Percentiles rank a stretch among this genome's conserved stretches.
Conservation (phyloP, 1,140 invertebrate species). For the Zelostemma sp. region DNA sequence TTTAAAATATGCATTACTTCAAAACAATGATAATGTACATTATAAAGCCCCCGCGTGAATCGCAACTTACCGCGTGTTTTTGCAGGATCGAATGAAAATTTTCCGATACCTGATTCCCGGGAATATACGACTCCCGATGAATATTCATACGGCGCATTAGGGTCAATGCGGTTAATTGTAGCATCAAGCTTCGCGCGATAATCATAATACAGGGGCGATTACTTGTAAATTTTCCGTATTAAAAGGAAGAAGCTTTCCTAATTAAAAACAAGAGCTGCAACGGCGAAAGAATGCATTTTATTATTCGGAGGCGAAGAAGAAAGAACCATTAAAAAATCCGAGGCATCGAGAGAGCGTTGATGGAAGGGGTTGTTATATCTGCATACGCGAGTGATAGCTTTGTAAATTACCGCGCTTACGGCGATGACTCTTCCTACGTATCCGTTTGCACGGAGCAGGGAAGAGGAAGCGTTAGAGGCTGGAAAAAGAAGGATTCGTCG, state of each 20-base stretch:
- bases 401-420: constrained; percentile 65
- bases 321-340: too few species aligned
- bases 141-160: background rate
- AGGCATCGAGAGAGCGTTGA: constrained; percentile 27
- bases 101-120: background rate
- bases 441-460: constrained; percentile 19
- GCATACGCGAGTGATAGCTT: constrained; percentile 64
- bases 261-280: constrained; percentile 27
- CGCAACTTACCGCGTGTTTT: background rate
- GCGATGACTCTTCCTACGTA: constrained; percentile 53
- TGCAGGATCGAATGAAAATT: background rate
- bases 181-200: background rate
- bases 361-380: constrained; percentile 56
- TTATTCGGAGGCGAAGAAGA: constrained; percentile 22
- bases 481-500: constrained; percentile 32
- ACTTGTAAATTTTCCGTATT: background rate
- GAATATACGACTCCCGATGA: background rate
- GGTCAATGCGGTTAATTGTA: background rate
- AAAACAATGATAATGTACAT: background rate
- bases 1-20: background rate
- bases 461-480: constrained; percentile 12
- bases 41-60: background rate
- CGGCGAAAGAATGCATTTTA: constrained; percentile 36
- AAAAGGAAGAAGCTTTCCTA: too few species aligned
- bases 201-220: too few species aligned